Evolutionary conservation across 2,797 vertebrate species (phyloP).

Genomic region (Pangasius sanitwongsei): DNA sequence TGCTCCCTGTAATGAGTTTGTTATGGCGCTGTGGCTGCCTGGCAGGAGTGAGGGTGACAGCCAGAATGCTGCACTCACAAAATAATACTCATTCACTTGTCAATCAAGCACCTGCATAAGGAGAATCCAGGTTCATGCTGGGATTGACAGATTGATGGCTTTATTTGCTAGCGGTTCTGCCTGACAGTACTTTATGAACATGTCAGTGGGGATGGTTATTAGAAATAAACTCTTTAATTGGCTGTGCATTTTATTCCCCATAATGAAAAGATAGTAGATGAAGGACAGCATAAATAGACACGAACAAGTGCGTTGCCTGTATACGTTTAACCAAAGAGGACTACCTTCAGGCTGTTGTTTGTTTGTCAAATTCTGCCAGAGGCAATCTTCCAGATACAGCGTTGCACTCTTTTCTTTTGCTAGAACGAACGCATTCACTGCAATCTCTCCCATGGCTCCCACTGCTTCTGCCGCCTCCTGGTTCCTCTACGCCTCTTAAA

Average conservation of each 20-base stretch:
- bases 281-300: conserved; percentile 57
- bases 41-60: conserved; percentile 54
- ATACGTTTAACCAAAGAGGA: conserved; percentile 52
- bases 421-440: conserved; percentile 58
- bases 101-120: conserved; percentile 46
- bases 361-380: conserved; percentile 67
- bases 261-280: conserved; percentile 55
- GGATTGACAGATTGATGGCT: conserved; percentile 24
- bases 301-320: conserved; percentile 52
- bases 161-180: conserved; percentile 18
- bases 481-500: conserved; percentile 50
- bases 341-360: conserved; percentile 69
- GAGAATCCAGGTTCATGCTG: conserved; percentile 44
- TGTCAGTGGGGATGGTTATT: conserved; percentile 24
- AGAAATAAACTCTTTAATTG: conserved; percentile 43
- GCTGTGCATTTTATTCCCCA: not conserved
- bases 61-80: conserved; percentile 41
- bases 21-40: conserved; percentile 43
- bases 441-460: conserved; percentile 63
- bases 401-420: conserved; percentile 58
- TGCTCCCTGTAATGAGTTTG: conserved; percentile 42
- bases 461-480: conserved; percentile 54
- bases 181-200: conserved; percentile 7
- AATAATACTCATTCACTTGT: conserved; percentile 45
- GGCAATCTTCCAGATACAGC: conserved; percentile 66